Evolutionary conservation across 2,113 vertebrate species (phyloP).

Genomic region (Pollachius pollachius): DNA sequence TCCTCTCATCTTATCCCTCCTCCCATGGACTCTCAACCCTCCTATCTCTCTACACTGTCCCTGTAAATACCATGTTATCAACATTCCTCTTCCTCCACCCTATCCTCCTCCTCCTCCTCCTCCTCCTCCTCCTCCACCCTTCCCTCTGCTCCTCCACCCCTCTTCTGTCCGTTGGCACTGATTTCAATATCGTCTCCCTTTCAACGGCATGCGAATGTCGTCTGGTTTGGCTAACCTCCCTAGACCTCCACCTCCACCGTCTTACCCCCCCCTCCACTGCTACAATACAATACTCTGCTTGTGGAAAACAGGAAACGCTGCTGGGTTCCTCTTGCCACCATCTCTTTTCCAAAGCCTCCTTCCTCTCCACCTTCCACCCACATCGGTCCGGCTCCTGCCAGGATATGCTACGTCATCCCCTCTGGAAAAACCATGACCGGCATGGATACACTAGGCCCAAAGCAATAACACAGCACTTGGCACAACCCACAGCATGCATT

Average conservation of each 20-base stretch:
- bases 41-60: neutral
- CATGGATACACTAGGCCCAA: slow-evolving; percentile 39
- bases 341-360: slow-evolving; percentile 36
- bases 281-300: neutral
- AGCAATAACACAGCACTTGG: too few species aligned
- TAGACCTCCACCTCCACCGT: neutral
- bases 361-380: slow-evolving; percentile 3
- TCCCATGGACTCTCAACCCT: neutral
- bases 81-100: neutral
- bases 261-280: neutral
- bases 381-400: slow-evolving; percentile 40
- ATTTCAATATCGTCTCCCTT: slow-evolving; percentile 50
- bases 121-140: neutral
- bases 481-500: too few species aligned
- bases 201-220: slow-evolving; percentile 16
- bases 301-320: slow-evolving; percentile 56
- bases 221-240: neutral
- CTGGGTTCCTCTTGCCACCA: slow-evolving; percentile 21
- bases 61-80: too few species aligned
- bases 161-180: neutral
- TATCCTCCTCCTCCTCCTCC: neutral
- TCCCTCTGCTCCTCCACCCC: neutral
- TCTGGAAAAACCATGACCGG: slow-evolving; percentile 31
- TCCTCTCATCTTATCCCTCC: neutral
- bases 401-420: slow-evolving; percentile 56